Base-by-base conservation (phyloP, 2,888 invertebrate genomes). In the Patella ulyssiponensis region DNA sequence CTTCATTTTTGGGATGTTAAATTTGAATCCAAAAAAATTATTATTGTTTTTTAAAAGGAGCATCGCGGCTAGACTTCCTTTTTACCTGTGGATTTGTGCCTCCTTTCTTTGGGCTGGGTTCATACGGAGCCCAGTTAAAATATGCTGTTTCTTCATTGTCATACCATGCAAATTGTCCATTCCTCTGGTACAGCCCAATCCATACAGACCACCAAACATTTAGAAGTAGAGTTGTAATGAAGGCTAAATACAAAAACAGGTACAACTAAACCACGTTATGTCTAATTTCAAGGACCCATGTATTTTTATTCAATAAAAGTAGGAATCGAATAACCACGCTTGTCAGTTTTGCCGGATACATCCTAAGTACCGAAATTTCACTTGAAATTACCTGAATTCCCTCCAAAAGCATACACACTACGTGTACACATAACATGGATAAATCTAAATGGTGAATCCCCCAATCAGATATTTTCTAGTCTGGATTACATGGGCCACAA, bases 61-160 rank as follows among this genome's bases (percentile, higher is more conserved):
- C 71, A 15, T 11, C n/a, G 7, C 11, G 12, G 3, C 12, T 33
- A 14, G 71, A 3, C 12, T 27, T 51, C 3, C 15, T 71, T 51
- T 71, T 23, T 17, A 71, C 73, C 15, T 56, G 64, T 69, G 71
- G 17, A 52, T 73, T 77, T 64, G 75, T 77, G 51, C 69, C 54
- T 56, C 77, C 79, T 15, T 69, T 27, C 14, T 74, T 54, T 17
- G 81, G 82, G 71, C 86, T 86, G 1, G 89, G 89, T 80, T 89
- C 86, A 3, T 82, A 83, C 5, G 77, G 72, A 12, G 84, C 86
- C 86, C 87, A 89, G 85, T 86, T 87, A 4, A 85, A 86, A 81
- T 84, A 89, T 0, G 80, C 81, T 0, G 84, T 70, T 27, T 86
- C 87, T 23, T 84, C 83, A 78, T 88, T 87, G 81, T 87, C 86